phyloP scores from a whole-genome alignment of 1,140 invertebrate species.

The Drosophila albomicans region DNA sequence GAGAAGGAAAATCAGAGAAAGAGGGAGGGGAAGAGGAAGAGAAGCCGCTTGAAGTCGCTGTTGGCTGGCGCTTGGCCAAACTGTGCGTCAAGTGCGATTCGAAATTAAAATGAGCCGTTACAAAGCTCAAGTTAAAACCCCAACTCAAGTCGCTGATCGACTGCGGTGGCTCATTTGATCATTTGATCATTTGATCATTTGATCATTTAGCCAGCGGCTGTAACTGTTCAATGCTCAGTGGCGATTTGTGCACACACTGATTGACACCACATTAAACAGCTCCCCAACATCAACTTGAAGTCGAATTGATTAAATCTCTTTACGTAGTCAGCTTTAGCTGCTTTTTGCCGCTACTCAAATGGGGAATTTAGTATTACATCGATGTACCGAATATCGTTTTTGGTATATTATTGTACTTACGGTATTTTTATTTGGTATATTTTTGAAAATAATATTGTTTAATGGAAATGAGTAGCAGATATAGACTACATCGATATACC shows the following conservation, averaged over 20 bases:
- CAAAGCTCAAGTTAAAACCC: constrained; percentile 27
- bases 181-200: constrained; percentile 7
- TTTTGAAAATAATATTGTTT: too few relatives aligned
- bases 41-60: neutral
- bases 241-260: neutral
- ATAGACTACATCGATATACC: too few relatives aligned
- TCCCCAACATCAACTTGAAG: neutral
- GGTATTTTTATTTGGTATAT: too few relatives aligned
- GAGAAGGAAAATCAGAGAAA: neutral
- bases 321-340: neutral
- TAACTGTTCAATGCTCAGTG: constrained; percentile 19
- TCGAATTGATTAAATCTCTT: neutral
- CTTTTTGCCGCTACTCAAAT: neutral
- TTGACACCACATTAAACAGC: constrained; percentile 15
- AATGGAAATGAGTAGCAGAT: too few relatives aligned
- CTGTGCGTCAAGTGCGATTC: constrained; percentile 45
- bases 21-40: neutral
- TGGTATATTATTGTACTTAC: too few relatives aligned
- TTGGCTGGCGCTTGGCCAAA: constrained; percentile 16
- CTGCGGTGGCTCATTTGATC: constrained; percentile 9
- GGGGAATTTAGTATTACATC: too few relatives aligned
- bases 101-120: constrained; percentile 66
- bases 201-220: constrained; percentile 9
- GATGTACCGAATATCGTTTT: too few relatives aligned
- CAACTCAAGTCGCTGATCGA: neutral